Evolutionary conservation across 2,888 invertebrate genomes (phyloP), one percentile per base, ranked within the genome.

Genomic region (Yponomeuta malinellus): DNA sequence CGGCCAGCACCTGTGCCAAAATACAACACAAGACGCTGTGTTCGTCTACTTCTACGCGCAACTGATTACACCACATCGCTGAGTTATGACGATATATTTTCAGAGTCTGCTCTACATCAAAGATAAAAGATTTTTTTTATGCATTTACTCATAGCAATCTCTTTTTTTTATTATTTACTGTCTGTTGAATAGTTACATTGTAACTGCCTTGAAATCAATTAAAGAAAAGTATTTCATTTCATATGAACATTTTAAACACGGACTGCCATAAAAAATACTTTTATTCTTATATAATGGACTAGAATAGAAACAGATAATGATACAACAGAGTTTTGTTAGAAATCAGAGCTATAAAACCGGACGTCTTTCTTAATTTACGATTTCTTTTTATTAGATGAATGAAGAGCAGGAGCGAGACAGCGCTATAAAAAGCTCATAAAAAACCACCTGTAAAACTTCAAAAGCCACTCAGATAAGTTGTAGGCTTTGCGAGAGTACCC

Each of bases 361-460:
- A 76, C 75, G 74, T 73, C 74, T 74, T 73, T 75, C 77, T 80
- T 79, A 77, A 79, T 79, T 78, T 79, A 78, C 76, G 76, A 48
- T 43, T 43, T 37, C 48, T 10, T 68, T 68, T 68, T 68, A 68
- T 48, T 29, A 68, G 48, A 29, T 52, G 52, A 48, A 31, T 68
- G 3, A 43, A 43, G 43, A 43, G 52, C 52, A 59, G 68, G 31
- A 59, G 52, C 48, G 31, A 31, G 68, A 48, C 52, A 12, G 52
- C 48, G 68, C 72, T 70, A 75, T 81, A 80, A 81, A 81, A 77
- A 73, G 70, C 71, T 74, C 77, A 78, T 81, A 77, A 81, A 80
- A 70, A 71, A 37, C 72, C n/a, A 72, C 73, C 74, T 77, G 74
- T 77, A 77, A 72, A 78, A 75, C 73, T 73, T 73, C 73, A 67